phyloP scores from a whole-genome alignment of 1,140 invertebrate genomes.

The Drosophila sp. region DNA sequence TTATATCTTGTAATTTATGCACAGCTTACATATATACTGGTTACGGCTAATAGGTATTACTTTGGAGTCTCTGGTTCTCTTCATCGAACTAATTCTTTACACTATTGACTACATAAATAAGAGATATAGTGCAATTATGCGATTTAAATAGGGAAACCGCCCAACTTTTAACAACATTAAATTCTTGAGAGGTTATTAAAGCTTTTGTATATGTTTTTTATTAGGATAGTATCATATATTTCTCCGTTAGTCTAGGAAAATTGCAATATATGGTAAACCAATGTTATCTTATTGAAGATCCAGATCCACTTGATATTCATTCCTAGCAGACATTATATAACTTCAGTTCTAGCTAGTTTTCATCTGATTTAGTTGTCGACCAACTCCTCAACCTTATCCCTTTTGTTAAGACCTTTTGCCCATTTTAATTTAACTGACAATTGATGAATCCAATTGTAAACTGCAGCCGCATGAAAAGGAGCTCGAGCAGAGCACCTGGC shows the following conservation, averaged over 20 bases:
- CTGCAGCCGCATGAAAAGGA: conserved; percentile 38
- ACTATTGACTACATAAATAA: neutral
- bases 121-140: too few relatives aligned
- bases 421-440: conserved; percentile 5
- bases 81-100: conserved; percentile 23
- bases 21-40: neutral
- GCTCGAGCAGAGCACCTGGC: conserved; percentile 35
- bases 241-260: too few relatives aligned
- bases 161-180: too few relatives aligned
- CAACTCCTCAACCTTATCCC: neutral
- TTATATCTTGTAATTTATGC: neutral
- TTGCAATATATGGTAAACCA: too few relatives aligned
- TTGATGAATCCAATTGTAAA: conserved; percentile 20
- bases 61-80: neutral
- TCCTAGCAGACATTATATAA: too few relatives aligned
- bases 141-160: too few relatives aligned
- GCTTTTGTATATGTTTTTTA: too few relatives aligned
- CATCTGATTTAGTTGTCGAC: neutral
- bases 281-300: too few relatives aligned
- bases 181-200: too few relatives aligned
- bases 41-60: neutral
- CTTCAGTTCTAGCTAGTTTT: neutral
- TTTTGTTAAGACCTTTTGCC: conserved; percentile 1
- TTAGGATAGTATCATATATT: too few relatives aligned
- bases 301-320: too few relatives aligned